A percentile compares a stretch with the other conserved stretches of the same genome.
Conservation (phyloP, 2,888 invertebrate species). For the Antheraea yamamai region DNA sequence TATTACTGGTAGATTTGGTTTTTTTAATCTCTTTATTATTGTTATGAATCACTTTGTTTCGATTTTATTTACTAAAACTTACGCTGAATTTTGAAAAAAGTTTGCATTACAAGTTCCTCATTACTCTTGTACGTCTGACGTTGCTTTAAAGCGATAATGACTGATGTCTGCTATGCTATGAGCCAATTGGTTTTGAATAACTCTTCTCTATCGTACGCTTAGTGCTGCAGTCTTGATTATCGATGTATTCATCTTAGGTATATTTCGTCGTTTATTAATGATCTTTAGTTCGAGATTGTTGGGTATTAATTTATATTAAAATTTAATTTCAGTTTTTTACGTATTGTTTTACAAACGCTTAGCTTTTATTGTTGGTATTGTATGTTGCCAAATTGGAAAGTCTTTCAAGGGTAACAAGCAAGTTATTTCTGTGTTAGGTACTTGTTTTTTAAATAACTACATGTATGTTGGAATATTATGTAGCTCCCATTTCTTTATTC, state of each 20-base stretch:
- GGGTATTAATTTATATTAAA: not conserved
- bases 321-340: not conserved
- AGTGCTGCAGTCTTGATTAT: not conserved
- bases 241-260: not conserved
- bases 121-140: not conserved
- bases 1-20: not conserved
- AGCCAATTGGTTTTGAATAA: not conserved
- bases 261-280: not conserved
- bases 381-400: not conserved
- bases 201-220: not conserved
- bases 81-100: not conserved
- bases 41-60: not conserved
- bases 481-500: not conserved
- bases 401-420: not conserved
- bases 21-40: not conserved
- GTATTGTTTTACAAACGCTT: not conserved
- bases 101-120: not conserved
- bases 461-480: not conserved
- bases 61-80: not conserved
- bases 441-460: not conserved
- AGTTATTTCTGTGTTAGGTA: not conserved
- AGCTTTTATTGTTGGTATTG: not conserved
- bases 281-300: not conserved
- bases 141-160: not conserved
- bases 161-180: not conserved